Conservation (phyloP, 2,113 vertebrate genomes). For the Pedetes capensis region DNA sequence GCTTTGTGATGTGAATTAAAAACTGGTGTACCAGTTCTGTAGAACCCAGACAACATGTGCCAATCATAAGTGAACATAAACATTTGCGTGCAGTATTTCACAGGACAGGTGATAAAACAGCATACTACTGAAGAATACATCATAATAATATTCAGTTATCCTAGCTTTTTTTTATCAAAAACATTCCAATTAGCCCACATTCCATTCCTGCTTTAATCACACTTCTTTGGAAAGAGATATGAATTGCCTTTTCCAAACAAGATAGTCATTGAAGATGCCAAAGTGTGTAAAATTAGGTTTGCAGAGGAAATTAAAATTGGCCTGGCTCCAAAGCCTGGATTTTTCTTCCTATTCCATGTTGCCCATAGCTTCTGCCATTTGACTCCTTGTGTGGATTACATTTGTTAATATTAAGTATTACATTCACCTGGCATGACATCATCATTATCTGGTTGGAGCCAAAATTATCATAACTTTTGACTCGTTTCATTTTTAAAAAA, state of each 20-base stretch:
- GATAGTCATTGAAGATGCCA: neutral
- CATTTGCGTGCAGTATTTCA: slow-evolving; percentile 10
- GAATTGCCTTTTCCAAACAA: slow-evolving; percentile 11
- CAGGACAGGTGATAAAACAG: neutral
- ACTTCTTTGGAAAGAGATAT: neutral
- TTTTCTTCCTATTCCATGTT: neutral
- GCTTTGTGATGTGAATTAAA: slow-evolving; percentile 35
- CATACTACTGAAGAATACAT: neutral
- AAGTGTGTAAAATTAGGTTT: neutral
- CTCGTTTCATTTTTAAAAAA: neutral
- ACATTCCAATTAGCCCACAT: neutral
- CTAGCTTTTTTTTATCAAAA: neutral
- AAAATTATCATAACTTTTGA: neutral
- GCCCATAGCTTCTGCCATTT: neutral
- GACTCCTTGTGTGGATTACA: neutral
- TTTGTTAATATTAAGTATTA: neutral
- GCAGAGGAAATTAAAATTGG: neutral
- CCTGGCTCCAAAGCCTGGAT: neutral
- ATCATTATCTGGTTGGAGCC: neutral
- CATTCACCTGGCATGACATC: neutral
- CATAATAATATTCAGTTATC: neutral
- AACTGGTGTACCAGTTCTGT: neutral
- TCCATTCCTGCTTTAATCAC: neutral
- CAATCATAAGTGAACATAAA: slow-evolving; percentile 37
- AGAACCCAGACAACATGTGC: slow-evolving; percentile 17